Percentiles rank a stretch among this genome's conserved stretches.
Evolutionary conservation across 2,797 vertebrate genomes (phyloP).

Genomic region (Rhinophrynus dorsalis): DNA sequence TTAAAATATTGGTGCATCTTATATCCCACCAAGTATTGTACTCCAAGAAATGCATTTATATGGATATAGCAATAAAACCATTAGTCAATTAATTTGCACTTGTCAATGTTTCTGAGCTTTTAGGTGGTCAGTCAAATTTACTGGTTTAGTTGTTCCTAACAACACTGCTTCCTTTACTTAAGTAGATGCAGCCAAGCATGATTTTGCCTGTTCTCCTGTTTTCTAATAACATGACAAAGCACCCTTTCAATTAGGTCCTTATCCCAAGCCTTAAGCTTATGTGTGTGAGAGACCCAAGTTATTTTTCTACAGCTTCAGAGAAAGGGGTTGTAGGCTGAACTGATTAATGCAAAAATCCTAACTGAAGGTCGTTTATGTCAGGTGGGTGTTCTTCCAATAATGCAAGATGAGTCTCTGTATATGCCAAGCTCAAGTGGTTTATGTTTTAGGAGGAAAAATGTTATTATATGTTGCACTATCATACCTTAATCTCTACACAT

Average conservation of each 20-base stretch:
- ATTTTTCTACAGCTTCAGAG: neutral
- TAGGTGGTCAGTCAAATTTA: too few species aligned
- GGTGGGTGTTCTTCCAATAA: neutral
- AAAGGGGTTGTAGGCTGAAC: neutral
- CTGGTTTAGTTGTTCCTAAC: neutral
- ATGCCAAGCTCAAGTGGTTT: neutral
- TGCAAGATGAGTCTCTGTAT: neutral
- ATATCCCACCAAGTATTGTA: too few species aligned
- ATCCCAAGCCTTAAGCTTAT: neutral
- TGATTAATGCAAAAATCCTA: neutral
- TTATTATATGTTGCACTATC: too few species aligned
- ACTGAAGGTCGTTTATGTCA: neutral
- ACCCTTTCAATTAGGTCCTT: neutral
- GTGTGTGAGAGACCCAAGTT: neutral
- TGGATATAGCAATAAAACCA: too few species aligned
- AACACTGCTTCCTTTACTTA: neutral
- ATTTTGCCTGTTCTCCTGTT: neutral
- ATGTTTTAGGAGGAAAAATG: too few species aligned
- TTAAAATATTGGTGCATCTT: too few species aligned
- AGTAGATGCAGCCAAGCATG: neutral
- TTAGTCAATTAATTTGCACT: too few species aligned
- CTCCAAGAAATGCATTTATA: too few species aligned
- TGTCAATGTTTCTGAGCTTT: too few species aligned
- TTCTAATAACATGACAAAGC: neutral
- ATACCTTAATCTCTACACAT: too few species aligned